Conservation (phyloP, 1,140 invertebrate genomes). For the Saxidomus purpurata region DNA sequence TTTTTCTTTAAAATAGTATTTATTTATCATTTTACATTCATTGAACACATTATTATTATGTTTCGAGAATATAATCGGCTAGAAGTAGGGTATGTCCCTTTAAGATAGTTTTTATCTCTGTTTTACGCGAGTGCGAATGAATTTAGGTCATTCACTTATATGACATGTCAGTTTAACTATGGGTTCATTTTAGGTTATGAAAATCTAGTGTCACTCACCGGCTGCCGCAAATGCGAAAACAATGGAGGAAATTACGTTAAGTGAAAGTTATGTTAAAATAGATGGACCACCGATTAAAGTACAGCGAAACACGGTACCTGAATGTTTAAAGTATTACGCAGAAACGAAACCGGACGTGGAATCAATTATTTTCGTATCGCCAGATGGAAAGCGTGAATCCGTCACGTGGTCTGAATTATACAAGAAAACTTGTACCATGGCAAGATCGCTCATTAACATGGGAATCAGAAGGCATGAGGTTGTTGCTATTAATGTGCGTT, state of each 20-base stretch:
- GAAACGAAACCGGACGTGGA: neutral
- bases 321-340: conserved; percentile 41
- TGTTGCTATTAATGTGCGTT: conserved; percentile 20
- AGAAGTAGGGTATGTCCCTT: too few species aligned
- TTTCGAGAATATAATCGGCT: too few species aligned
- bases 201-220: too few species aligned
- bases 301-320: neutral
- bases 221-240: too few species aligned
- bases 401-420: conserved; percentile 41
- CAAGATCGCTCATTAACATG: conserved; percentile 3
- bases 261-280: conserved; percentile 19
- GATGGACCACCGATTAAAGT: neutral
- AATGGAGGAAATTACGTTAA: neutral
- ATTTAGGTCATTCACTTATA: too few species aligned
- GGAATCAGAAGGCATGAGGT: conserved; percentile 21
- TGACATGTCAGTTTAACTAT: too few species aligned
- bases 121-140: too few species aligned
- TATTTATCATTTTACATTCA: too few species aligned
- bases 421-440: neutral
- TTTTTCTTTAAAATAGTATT: too few species aligned
- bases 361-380: conserved; percentile 31
- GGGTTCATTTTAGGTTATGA: too few species aligned
- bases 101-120: too few species aligned
- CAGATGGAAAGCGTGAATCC: neutral
- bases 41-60: too few species aligned